A percentile compares a stretch with the other conserved stretches of the same genome.
These are phyloP conservation scores for Argopecten irradians DNA, from an alignment of 1,140 invertebrate species.

Conservation along the genomic window DNA sequence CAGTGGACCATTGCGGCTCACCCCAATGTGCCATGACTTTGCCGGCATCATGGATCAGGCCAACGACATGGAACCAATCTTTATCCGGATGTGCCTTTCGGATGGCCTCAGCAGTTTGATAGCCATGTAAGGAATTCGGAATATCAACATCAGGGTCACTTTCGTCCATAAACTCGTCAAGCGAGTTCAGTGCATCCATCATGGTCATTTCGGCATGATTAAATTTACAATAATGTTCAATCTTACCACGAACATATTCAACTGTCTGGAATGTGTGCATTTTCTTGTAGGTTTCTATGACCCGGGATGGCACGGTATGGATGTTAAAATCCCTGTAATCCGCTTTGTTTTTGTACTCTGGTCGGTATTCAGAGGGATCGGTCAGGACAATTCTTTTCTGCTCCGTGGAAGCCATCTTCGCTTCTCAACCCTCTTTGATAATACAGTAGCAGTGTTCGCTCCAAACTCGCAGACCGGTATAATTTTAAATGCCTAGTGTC, in stretches of 20 bases:
- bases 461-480: neutral
- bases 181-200: slow-evolving; percentile 89
- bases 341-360: slow-evolving; percentile 61
- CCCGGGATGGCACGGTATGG: slow-evolving; percentile 58
- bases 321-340: slow-evolving; percentile 66
- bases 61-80: slow-evolving; percentile 96
- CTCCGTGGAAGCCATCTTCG: neutral
- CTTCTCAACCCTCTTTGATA: neutral
- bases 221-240: slow-evolving; percentile 85
- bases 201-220: slow-evolving; percentile 89
- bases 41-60: slow-evolving; percentile 95
- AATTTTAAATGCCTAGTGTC: neutral
- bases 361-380: slow-evolving; percentile 71
- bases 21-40: slow-evolving; percentile 93
- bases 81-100: slow-evolving; percentile 87
- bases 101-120: slow-evolving; percentile 96
- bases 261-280: slow-evolving; percentile 71
- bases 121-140: slow-evolving; percentile 97
- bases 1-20: slow-evolving; percentile 93
- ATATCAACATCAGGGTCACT: slow-evolving; percentile 94
- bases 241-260: slow-evolving; percentile 61
- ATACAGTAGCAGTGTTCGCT: neutral
- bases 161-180: slow-evolving; percentile 95
- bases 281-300: slow-evolving; percentile 61
- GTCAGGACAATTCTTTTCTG: slow-evolving; percentile 33